These are phyloP conservation scores for Sus scrofa DNA, from an alignment of 2,113 vertebrate species.

Conservation along the genomic window T2T-Sscrofa CM000819.6:138595501-138596000, in stretches of 20 bases:
- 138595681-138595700: neutral
- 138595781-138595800: neutral
- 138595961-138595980: too few species aligned
- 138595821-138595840: too few species aligned
- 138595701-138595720: constrained; percentile 40
- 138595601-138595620: neutral
- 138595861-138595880: too few species aligned
- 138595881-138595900: too few species aligned
- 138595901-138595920: too few species aligned
- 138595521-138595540: neutral
- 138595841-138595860: too few species aligned
- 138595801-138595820: too few species aligned
- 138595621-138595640: too few species aligned
- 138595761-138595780: constrained; percentile 23
- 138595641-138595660: neutral
- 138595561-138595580: neutral
- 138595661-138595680: neutral
- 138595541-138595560: neutral
- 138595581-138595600: neutral
- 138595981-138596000: too few species aligned
- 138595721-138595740: too few species aligned
- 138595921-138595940: too few species aligned
- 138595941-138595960: too few species aligned
- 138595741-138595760: neutral
- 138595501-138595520: neutral